Evolutionary conservation across 2,797 vertebrate genomes (phyloP).

Genomic region (Mallotus villosus): DNA sequence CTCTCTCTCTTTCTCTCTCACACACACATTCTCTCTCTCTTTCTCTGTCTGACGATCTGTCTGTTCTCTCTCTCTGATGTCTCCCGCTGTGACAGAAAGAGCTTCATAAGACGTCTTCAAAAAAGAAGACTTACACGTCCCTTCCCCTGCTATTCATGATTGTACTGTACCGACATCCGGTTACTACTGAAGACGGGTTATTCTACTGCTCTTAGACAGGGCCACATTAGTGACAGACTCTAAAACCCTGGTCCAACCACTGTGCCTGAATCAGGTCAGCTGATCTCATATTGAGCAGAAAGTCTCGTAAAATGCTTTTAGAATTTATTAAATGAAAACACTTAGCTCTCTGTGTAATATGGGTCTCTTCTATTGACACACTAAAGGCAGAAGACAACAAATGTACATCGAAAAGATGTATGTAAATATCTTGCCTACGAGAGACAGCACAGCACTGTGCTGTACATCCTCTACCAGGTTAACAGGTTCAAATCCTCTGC

Average conservation of each 20-base stretch:
- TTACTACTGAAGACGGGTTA: neutral
- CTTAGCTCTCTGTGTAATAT: neutral
- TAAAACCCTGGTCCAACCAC: too few species aligned
- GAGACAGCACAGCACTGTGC: too few species aligned
- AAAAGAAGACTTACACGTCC: neutral
- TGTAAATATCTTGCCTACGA: too few species aligned
- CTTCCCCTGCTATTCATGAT: neutral
- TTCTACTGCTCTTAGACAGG: neutral
- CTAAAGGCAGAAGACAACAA: too few species aligned
- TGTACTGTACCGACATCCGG: neutral
- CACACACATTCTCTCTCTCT: neutral
- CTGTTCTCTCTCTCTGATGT: neutral
- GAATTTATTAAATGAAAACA: too few species aligned
- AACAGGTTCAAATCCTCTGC: neutral
- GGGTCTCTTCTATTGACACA: neutral
- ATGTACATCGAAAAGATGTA: too few species aligned
- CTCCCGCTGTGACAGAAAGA: neutral
- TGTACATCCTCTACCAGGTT: too few species aligned
- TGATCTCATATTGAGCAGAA: too few species aligned
- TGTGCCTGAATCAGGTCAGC: too few species aligned
- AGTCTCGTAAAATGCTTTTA: too few species aligned
- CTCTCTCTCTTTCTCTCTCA: neutral
- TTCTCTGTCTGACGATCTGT: neutral
- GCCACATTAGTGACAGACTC: neutral
- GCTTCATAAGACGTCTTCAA: neutral